A percentile compares a stretch with the other conserved stretches of the same genome.
phyloP scores from a whole-genome alignment of 2,888 invertebrate species.

The Clusia tigrina region DNA sequence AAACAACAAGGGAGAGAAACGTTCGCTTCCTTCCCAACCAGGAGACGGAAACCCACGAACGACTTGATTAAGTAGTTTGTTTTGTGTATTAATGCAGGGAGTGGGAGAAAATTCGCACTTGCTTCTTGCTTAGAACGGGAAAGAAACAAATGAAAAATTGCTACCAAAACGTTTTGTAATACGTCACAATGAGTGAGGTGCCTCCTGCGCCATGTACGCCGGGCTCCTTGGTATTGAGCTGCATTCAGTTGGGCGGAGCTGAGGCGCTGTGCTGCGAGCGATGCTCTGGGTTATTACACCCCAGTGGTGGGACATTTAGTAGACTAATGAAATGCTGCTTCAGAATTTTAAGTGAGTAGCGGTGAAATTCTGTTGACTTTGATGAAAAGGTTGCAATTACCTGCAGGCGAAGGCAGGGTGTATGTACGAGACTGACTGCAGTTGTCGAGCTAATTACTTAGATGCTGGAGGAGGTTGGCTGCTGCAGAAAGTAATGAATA shows the following conservation, averaged over 20 bases:
- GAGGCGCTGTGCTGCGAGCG: not conserved
- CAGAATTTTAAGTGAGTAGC: slow-evolving; percentile 1
- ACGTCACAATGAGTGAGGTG: not conserved
- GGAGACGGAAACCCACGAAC: no score
- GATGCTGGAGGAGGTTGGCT: no score
- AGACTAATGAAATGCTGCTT: slow-evolving; percentile 2
- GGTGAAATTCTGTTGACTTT: not conserved
- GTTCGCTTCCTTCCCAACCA: no score
- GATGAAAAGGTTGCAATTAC: not conserved
- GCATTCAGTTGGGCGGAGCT: not conserved
- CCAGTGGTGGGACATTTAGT: not conserved
- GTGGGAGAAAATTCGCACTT: slow-evolving; percentile 28
- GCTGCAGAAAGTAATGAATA: no score
- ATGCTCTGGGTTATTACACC: slow-evolving; percentile 8
- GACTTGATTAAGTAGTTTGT: slow-evolving; percentile 61
- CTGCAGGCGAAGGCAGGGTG: no score
- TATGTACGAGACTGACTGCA: no score
- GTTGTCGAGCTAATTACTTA: no score
- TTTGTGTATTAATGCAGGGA: slow-evolving; percentile 23
- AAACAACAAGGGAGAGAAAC: no score
- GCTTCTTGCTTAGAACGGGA: slow-evolving; percentile 20
- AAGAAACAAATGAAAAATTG: not conserved
- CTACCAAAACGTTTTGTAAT: slow-evolving; percentile 1
- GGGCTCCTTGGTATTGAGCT: not conserved
- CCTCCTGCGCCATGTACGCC: not conserved